phyloP scores from a whole-genome alignment of 2,797 vertebrate species.

The Melanotaenia boesemani region DNA sequence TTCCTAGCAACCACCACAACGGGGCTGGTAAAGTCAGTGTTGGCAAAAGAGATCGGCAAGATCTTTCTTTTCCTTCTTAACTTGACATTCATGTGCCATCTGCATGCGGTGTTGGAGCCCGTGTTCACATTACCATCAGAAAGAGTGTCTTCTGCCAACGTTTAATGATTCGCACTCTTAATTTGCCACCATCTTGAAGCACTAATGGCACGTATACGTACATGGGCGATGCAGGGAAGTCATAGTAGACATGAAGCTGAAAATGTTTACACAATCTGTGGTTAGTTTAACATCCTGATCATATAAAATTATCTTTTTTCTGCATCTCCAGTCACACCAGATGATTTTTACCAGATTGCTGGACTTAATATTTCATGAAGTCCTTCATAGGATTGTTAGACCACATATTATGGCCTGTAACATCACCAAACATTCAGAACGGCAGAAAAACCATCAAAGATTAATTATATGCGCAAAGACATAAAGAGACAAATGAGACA shows the following conservation, averaged over 20 bases:
- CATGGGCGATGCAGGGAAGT: constrained; percentile 14
- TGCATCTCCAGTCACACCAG: background rate
- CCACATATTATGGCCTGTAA: constrained; percentile 44
- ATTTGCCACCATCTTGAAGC: constrained; percentile 57
- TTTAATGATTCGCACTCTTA: constrained; percentile 58
- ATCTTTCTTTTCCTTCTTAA: constrained; percentile 64
- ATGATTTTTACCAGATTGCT: constrained; percentile 12
- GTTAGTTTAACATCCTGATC: background rate
- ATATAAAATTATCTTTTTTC: background rate
- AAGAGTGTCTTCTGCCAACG: constrained; percentile 59
- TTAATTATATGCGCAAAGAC: constrained; percentile 62
- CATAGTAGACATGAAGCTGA: background rate
- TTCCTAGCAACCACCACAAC: constrained; percentile 82
- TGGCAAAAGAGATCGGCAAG: constrained; percentile 58
- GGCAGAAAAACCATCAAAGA: constrained; percentile 43
- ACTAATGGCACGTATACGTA: constrained; percentile 29
- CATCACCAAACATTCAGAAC: constrained; percentile 50
- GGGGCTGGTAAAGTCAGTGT: constrained; percentile 72
- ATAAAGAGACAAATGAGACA: constrained; percentile 51
- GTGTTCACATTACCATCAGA: constrained; percentile 62
- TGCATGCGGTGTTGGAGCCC: constrained; percentile 58
- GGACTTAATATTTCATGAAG: constrained; percentile 3
- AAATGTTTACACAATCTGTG: background rate
- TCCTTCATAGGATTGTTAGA: constrained; percentile 33
- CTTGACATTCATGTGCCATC: constrained; percentile 79